Evolutionary conservation across 2,888 invertebrate genomes (phyloP), one percentile per base, ranked within the genome.

Genomic region (Leptodirus hochenwartii): DNA sequence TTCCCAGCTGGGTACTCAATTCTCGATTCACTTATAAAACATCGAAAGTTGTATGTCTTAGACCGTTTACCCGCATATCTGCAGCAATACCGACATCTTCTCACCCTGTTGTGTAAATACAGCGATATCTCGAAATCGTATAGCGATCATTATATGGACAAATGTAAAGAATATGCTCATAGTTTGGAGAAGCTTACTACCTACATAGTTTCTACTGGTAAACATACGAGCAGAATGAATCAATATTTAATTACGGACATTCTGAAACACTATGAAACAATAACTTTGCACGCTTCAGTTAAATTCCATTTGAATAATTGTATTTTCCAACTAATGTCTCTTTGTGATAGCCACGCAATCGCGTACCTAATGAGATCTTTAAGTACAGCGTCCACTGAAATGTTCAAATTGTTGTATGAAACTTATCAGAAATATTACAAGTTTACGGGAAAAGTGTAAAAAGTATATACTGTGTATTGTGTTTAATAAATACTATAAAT

Each of bases 391-490:
- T 57, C 59, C 4, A 53, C 57, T 9, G 59, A 59, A 44, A 50
- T 61, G 33, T 61, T 61, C 41, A 59, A 59, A 40, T 43, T 53
- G 27, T 42, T 54, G 34, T 53, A 54, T 37, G 50, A 55, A 10
- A 49, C 55, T 42, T 61, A 58, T 40, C 58, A 55, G 24, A 60
- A 54, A 43, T 59, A 54, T 47, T 56, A 60, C 43, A 53, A 51
- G 36, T 62, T 57, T 42, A 58, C 54, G 27, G 62, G 62, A 30
- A 61, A 58, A 53, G 55, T 60, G 28, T 61, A 47, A 36, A 8
- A 27, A 27, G n/a, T n/a, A n/a, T n/a, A n/a, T n/a, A n/a, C n/a
- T n/a, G n/a, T n/a, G n/a, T n/a, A n/a, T n/a, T n/a, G n/a, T n/a
- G n/a, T n/a, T n/a, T n/a, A n/a, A n/a, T n/a, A n/a, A n/a, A n/a